Conservation (phyloP, 2,113 vertebrate species). For the Fulmarus glacialis region DNA sequence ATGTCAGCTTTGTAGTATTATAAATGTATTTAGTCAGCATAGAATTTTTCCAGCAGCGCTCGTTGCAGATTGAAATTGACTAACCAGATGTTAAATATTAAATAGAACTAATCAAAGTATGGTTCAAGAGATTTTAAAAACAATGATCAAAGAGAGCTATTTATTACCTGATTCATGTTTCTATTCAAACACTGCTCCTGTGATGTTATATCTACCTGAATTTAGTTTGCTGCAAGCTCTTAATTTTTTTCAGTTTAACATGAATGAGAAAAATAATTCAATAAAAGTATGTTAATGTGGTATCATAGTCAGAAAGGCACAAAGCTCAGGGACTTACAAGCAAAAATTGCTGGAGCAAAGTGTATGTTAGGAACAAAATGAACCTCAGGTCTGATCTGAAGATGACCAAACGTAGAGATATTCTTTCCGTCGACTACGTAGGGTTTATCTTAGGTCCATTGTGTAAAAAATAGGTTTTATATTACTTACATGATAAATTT, state of each 20-base stretch:
- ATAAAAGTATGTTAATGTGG: neutral
- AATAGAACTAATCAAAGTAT: constrained; percentile 85
- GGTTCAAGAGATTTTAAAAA: constrained; percentile 81
- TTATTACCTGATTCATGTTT: constrained; percentile 81
- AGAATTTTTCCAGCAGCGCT: constrained; percentile 77
- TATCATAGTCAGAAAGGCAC: neutral
- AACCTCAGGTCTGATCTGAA: neutral
- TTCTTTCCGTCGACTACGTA: neutral
- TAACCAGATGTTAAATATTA: constrained; percentile 88
- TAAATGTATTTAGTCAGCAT: constrained; percentile 85
- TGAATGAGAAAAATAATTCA: constrained; percentile 60
- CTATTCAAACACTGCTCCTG: constrained; percentile 70
- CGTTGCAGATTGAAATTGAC: constrained; percentile 81
- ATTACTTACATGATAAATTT: neutral
- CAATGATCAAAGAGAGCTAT: constrained; percentile 82
- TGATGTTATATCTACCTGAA: constrained; percentile 75
- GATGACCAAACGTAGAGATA: neutral
- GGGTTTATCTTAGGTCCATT: neutral
- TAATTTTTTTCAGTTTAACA: constrained; percentile 67
- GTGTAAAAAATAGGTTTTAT: neutral
- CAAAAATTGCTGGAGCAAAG: neutral
- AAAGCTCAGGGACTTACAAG: constrained; percentile 10
- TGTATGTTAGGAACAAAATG: neutral
- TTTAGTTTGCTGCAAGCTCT: constrained; percentile 64
- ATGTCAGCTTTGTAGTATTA: constrained; percentile 82